Evolutionary conservation across 2,797 vertebrate genomes (phyloP).

Genomic region (Sebastes jordani): DNA sequence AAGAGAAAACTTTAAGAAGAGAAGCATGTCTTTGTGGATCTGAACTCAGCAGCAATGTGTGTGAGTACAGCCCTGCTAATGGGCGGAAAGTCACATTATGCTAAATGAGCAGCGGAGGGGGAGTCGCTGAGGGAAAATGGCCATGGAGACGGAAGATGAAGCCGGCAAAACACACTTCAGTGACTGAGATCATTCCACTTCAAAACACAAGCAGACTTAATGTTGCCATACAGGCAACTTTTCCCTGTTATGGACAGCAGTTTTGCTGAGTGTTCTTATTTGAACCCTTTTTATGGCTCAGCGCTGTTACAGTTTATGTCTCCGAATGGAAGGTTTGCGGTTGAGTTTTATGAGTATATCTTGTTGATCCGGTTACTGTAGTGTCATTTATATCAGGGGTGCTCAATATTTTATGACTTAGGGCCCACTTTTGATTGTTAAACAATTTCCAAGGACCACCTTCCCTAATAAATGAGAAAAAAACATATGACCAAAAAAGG

Average conservation of each 20-base stretch:
- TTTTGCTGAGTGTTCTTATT: not conserved
- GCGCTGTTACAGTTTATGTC: not conserved
- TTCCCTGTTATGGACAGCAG: not conserved
- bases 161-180: conserved; percentile 17
- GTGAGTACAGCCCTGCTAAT: conserved; percentile 12
- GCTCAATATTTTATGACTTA: not conserved
- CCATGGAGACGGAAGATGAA: conserved; percentile 28
- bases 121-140: conserved; percentile 12
- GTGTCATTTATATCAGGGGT: not conserved
- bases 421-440: not conserved
- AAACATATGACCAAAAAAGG: not conserved
- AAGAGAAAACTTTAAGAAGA: not conserved
- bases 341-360: not conserved
- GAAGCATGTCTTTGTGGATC: not conserved
- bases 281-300: not conserved
- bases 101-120: conserved; percentile 29
- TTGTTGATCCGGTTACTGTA: not conserved
- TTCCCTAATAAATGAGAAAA: not conserved
- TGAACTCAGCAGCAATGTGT: not conserved
- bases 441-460: not conserved
- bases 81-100: conserved; percentile 26
- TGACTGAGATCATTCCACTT: conserved; percentile 35
- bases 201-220: conserved; percentile 36
- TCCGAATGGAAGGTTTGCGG: not conserved
- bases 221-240: conserved; percentile 7